phyloP scores from a whole-genome alignment of 2,113 vertebrate genomes.

The Pomatostomus ruficeps region DNA sequence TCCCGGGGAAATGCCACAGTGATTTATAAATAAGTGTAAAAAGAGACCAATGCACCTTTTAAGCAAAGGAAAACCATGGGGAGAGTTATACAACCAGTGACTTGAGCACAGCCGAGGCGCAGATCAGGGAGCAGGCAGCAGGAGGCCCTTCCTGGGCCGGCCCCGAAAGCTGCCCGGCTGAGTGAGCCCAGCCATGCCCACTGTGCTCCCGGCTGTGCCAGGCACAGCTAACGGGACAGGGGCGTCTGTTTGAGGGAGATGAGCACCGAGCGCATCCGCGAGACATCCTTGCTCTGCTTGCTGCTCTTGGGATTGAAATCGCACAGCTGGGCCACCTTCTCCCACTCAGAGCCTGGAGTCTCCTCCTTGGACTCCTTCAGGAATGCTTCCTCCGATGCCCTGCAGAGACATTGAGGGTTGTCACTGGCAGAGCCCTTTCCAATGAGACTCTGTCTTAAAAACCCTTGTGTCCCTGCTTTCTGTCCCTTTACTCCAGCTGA shows the following conservation, averaged over 20 bases:
- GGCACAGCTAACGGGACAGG: slow-evolving; percentile 82
- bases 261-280: slow-evolving; percentile 95
- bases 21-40: slow-evolving; percentile 78
- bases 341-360: slow-evolving; percentile 89
- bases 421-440: neutral
- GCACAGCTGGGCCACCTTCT: slow-evolving; percentile 93
- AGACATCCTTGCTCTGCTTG: slow-evolving; percentile 98
- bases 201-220: neutral
- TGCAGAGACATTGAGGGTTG: slow-evolving; percentile 29
- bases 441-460: neutral
- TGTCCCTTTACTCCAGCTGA: neutral
- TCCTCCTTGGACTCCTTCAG: slow-evolving; percentile 89
- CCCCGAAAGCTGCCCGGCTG: neutral
- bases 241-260: slow-evolving; percentile 97
- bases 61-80: slow-evolving; percentile 76
- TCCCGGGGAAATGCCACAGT: slow-evolving; percentile 70
- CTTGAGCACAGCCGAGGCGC: slow-evolving; percentile 23
- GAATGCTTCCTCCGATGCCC: slow-evolving; percentile 93
- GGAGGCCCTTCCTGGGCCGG: neutral
- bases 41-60: slow-evolving; percentile 77
- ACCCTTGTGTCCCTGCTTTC: neutral
- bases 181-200: neutral
- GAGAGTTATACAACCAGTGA: slow-evolving; percentile 56
- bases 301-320: slow-evolving; percentile 99
- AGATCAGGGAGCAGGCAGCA: neutral